Conservation (phyloP, 2,113 vertebrate species). For the Hypocryptadius cinnamomeus region DNA sequence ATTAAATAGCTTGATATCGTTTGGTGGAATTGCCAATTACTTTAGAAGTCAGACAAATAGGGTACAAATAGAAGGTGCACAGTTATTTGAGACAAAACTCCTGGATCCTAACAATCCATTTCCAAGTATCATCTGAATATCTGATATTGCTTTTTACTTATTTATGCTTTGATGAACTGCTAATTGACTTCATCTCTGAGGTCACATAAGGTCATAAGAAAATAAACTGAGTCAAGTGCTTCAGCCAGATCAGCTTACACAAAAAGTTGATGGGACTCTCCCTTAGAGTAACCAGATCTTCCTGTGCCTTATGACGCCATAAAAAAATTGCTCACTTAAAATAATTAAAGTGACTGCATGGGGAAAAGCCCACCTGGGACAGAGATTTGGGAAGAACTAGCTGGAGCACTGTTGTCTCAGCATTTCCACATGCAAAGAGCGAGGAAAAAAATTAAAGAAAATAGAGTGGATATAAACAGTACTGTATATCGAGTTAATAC, state of each 20-base stretch:
- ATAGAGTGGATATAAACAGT: conserved; percentile 65
- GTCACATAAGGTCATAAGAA: conserved; percentile 59
- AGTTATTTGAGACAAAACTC: conserved; percentile 15
- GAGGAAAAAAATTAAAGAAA: conserved; percentile 57
- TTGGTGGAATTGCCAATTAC: conserved; percentile 58
- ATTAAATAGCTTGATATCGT: conserved; percentile 26
- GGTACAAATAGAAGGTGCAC: conserved; percentile 12
- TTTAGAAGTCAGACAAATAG: neutral
- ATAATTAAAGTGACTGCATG: neutral
- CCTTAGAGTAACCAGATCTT: neutral
- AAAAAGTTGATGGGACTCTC: neutral
- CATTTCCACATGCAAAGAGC: conserved; percentile 79
- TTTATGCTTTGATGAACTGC: conserved; percentile 52
- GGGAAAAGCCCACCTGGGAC: neutral
- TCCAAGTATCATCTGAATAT: conserved; percentile 11
- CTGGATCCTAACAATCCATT: conserved; percentile 17
- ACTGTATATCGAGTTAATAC: conserved; percentile 78
- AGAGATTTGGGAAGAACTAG: conserved; percentile 48
- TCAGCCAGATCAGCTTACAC: conserved; percentile 55
- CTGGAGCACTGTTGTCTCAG: conserved; percentile 73
- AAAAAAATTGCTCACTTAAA: neutral
- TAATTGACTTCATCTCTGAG: conserved; percentile 64
- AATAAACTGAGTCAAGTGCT: conserved; percentile 61
- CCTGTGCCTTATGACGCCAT: neutral
- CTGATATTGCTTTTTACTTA: conserved; percentile 33